phyloP scores from a whole-genome alignment of 2,797 vertebrate genomes.

The Hypotaenidia okinawae region DNA sequence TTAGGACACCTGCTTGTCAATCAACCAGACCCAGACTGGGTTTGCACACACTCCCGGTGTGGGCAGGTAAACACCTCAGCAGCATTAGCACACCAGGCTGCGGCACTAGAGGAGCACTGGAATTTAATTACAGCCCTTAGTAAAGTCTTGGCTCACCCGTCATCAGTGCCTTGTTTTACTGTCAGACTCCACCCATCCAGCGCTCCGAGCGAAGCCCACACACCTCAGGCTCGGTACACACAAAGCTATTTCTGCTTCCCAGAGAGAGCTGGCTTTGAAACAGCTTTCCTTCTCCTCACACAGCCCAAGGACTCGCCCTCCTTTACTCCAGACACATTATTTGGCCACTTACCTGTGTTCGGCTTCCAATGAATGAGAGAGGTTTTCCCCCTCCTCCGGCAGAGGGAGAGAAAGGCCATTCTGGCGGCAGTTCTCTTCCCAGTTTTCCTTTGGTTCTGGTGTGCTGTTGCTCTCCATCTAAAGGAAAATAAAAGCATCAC shows the following conservation, averaged over 20 bases:
- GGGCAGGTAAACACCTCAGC: background rate
- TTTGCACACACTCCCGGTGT: background rate
- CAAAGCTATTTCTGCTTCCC: background rate
- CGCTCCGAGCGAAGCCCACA: background rate
- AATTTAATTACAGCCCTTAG: constrained; percentile 42
- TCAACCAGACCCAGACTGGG: background rate
- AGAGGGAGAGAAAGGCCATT: constrained; percentile 92
- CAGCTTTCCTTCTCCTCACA: background rate
- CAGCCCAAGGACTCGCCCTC: background rate
- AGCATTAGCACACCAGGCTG: background rate
- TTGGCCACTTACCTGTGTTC: constrained; percentile 86
- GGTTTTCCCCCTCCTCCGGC: constrained; percentile 90
- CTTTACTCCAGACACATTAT: background rate
- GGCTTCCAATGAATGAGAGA: constrained; percentile 97
- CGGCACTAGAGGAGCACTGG: background rate
- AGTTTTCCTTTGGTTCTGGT: constrained; percentile 93
- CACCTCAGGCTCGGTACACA: background rate
- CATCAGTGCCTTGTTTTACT: background rate
- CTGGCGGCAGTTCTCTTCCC: constrained; percentile 89
- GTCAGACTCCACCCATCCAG: background rate
- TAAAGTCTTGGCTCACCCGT: background rate
- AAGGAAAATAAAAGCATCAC: background rate
- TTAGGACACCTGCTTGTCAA: background rate
- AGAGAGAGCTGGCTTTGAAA: background rate
- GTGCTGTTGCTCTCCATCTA: constrained; percentile 89